Conservation (phyloP, 2,888 invertebrate genomes). For the Phragmatobia fuliginosa region DNA sequence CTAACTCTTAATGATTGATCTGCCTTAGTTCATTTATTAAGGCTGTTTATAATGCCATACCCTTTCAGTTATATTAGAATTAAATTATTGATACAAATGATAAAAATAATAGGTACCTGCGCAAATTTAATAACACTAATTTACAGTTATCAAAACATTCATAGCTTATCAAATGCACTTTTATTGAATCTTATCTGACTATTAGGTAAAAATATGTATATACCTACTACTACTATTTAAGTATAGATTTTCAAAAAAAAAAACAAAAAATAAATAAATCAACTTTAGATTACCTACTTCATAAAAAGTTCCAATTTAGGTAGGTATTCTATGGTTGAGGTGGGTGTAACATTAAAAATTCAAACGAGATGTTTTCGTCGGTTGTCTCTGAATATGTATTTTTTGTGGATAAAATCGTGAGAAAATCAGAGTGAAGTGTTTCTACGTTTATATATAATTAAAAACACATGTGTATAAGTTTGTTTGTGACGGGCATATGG, state of each 20-base stretch:
- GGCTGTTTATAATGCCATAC: not conserved
- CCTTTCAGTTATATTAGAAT: not conserved
- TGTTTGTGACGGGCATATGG: slow-evolving; percentile 85
- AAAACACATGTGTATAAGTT: slow-evolving; percentile 53
- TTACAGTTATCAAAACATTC: not conserved
- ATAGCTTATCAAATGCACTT: not conserved
- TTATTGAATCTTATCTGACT: not conserved
- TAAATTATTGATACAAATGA: not conserved
- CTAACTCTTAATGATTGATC: not conserved
- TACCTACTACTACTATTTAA: not conserved
- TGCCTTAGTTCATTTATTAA: not conserved
- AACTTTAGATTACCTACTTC: slow-evolving; percentile 3
- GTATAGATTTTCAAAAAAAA: not conserved
- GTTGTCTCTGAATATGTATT: slow-evolving; percentile 24
- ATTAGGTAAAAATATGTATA: not conserved
- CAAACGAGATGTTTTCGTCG: slow-evolving; percentile 27
- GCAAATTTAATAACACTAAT: not conserved
- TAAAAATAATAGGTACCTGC: not conserved
- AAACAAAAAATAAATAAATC: not conserved
- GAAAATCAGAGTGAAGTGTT: slow-evolving; percentile 43
- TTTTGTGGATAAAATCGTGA: slow-evolving; percentile 40
- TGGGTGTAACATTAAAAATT: slow-evolving; percentile 49
- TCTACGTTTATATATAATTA: slow-evolving; percentile 24
- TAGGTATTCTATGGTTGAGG: slow-evolving; percentile 7
- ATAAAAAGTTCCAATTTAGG: not conserved